These are phyloP conservation scores for Macquaria ambigua DNA, from an alignment of 2,113 vertebrate species.

Conservation along the genomic window DNA sequence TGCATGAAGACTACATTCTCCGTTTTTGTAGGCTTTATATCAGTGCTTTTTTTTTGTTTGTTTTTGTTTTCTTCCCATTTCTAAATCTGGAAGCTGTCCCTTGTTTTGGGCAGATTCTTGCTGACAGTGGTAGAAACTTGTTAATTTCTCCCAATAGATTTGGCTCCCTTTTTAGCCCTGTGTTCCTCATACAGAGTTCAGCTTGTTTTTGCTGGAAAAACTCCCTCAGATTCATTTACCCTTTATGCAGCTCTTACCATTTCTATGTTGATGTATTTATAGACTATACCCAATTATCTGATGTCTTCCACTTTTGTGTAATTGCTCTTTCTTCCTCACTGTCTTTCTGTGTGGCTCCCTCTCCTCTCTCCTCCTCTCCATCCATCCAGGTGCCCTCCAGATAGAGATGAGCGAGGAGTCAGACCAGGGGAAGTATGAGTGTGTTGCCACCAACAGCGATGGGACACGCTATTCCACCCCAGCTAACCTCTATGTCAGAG, in stretches of 20 bases:
- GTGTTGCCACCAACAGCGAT: constrained; percentile 98
- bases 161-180: constrained; percentile 42
- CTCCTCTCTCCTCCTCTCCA: constrained; percentile 34
- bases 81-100: constrained; percentile 87
- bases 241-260: constrained; percentile 90
- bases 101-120: constrained; percentile 87
- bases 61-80: constrained; percentile 80
- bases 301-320: constrained; percentile 75
- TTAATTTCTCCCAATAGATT: constrained; percentile 71
- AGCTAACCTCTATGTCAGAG: constrained; percentile 99
- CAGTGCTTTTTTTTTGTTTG: constrained; percentile 82
- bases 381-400: constrained; percentile 94
- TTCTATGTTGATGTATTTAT: constrained; percentile 73
- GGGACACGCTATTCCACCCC: constrained; percentile 99
- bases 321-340: constrained; percentile 55
- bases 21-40: constrained; percentile 63
- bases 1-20: constrained; percentile 71
- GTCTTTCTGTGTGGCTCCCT: constrained; percentile 59
- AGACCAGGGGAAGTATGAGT: constrained; percentile 99
- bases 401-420: constrained; percentile 99
- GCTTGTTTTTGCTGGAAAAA: constrained; percentile 64
- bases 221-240: constrained; percentile 84
- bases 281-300: constrained; percentile 16
- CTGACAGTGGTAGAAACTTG: constrained; percentile 59
- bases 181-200: constrained; percentile 48